Evolutionary conservation across 2,113 vertebrate genomes (phyloP).

Genomic region (Diglossa brunneiventris): DNA sequence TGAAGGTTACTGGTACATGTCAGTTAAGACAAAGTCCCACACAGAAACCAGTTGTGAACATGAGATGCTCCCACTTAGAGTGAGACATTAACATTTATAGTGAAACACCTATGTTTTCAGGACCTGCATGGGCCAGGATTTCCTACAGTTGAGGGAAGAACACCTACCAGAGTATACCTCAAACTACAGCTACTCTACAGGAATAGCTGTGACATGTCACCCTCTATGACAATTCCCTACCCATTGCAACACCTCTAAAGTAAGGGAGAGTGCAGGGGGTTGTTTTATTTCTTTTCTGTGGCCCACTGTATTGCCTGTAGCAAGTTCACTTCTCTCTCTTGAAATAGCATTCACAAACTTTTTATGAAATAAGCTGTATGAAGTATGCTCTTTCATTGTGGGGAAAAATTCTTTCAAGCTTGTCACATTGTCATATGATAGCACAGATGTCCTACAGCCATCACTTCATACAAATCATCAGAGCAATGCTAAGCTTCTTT

Average conservation of each 20-base stretch:
- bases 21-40: neutral
- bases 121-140: neutral
- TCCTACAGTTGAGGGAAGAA: neutral
- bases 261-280: neutral
- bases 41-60: neutral
- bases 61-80: neutral
- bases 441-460: neutral
- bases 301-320: neutral
- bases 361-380: neutral
- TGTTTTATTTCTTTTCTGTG: neutral
- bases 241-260: neutral
- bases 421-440: neutral
- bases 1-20: neutral
- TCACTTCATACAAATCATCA: neutral
- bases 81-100: neutral
- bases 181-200: neutral
- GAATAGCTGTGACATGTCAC: neutral
- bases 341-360: neutral
- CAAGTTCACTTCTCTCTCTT: neutral
- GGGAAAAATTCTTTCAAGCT: neutral
- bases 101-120: neutral
- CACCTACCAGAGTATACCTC: neutral
- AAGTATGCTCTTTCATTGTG: neutral
- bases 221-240: neutral
- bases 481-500: neutral